phyloP scores from a whole-genome alignment of 2,113 vertebrate species.

The Parus major region DNA sequence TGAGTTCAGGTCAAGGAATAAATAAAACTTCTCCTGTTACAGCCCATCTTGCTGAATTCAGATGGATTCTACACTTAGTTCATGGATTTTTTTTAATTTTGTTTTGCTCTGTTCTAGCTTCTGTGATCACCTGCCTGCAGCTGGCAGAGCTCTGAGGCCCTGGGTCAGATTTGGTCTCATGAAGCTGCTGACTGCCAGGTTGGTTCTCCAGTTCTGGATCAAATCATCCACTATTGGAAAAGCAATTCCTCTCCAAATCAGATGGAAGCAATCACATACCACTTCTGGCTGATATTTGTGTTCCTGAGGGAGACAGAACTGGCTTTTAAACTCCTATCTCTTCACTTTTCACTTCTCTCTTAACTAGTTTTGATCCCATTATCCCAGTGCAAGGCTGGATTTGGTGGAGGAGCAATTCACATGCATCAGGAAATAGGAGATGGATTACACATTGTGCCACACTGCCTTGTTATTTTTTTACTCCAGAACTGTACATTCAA shows the following conservation, averaged over 20 bases:
- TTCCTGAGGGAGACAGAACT: background rate
- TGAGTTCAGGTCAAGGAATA: background rate
- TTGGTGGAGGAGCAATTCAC: background rate
- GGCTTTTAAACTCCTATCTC: background rate
- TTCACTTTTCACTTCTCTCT: background rate
- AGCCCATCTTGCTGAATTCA: background rate
- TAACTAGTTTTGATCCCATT: background rate
- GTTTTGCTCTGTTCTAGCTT: background rate
- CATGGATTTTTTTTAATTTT: background rate
- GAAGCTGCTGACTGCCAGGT: background rate
- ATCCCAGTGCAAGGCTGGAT: background rate
- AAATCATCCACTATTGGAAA: background rate
- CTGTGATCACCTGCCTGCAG: background rate
- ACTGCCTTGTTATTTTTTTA: background rate
- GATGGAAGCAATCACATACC: background rate
- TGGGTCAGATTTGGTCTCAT: background rate
- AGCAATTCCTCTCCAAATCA: background rate
- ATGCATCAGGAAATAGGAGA: background rate
- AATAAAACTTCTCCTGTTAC: background rate
- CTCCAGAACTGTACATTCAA: background rate
- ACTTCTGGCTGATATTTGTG: background rate
- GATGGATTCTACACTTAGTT: background rate
- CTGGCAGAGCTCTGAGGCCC: background rate
- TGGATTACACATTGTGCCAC: background rate
- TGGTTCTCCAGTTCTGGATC: background rate